Conservation (phyloP, 1,140 invertebrate genomes). For the Adelges cooleyi region DNA sequence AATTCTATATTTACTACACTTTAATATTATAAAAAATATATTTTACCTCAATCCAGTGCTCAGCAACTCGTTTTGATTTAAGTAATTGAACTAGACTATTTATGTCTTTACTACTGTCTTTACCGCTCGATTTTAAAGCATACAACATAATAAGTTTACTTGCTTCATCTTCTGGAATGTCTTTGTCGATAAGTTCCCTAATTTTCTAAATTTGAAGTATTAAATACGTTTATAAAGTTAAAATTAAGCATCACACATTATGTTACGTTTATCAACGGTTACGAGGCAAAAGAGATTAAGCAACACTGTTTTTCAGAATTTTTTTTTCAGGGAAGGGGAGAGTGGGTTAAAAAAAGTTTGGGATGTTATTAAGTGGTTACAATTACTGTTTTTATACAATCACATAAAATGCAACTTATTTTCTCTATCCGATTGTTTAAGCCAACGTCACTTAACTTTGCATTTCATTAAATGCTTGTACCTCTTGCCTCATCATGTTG, state of each 20-base stretch:
- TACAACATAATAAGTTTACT: conserved; percentile 84
- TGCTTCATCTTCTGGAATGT: conserved; percentile 67
- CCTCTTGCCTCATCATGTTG: too few relatives aligned
- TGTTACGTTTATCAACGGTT: neutral
- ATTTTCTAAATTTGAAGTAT: conserved; percentile 17
- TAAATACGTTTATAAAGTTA: neutral
- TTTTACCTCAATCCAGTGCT: conserved; percentile 43
- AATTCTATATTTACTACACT: neutral
- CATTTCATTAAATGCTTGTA: too few relatives aligned
- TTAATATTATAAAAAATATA: neutral
- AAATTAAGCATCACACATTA: neutral
- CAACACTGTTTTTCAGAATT: too few relatives aligned
- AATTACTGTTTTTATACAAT: too few relatives aligned
- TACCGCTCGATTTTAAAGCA: conserved; percentile 81
- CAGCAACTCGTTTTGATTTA: conserved; percentile 52
- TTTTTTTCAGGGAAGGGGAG: too few relatives aligned
- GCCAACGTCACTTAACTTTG: too few relatives aligned
- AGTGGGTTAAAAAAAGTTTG: too few relatives aligned
- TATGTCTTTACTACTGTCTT: conserved; percentile 72
- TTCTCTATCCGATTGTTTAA: too few relatives aligned
- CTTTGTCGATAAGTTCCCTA: conserved; percentile 43
- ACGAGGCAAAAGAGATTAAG: too few relatives aligned
- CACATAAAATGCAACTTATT: too few relatives aligned
- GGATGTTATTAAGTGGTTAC: too few relatives aligned
- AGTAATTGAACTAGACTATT: conserved; percentile 56